Evolutionary conservation across 2,113 vertebrate species (phyloP).

Genomic region (Rhizomys pruinosus): DNA sequence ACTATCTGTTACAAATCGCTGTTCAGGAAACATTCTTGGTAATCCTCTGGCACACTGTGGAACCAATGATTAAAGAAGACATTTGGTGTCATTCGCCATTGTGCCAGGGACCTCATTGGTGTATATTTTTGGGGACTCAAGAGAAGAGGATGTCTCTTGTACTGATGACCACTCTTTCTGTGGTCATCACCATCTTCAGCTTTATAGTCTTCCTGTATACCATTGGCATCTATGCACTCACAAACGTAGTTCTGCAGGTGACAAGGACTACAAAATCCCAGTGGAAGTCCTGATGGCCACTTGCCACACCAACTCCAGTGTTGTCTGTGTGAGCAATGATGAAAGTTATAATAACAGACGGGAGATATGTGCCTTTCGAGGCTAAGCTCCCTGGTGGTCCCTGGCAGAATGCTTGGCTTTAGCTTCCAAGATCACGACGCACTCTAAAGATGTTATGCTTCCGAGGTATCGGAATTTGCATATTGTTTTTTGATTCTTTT

Average conservation of each 20-base stretch:
- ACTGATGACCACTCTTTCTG: constrained; percentile 76
- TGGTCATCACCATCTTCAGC: constrained; percentile 71
- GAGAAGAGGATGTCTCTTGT: constrained; percentile 83
- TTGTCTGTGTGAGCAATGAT: no score
- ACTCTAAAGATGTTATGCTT: no score
- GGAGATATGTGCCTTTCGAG: no score
- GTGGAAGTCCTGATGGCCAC: background rate
- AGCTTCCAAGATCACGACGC: no score
- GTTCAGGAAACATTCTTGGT: constrained; percentile 81
- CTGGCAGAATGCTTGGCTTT: no score
- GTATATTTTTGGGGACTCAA: constrained; percentile 59
- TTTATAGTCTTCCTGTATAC: constrained; percentile 76
- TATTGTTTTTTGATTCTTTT: no score
- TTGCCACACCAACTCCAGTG: no score
- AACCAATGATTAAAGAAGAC: constrained; percentile 64
- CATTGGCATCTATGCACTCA: background rate
- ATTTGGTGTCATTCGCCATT: background rate
- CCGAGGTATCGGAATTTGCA: no score
- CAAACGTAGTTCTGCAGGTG: background rate
- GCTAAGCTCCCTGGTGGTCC: no score
- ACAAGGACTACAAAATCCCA: background rate
- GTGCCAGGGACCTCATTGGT: constrained; percentile 67
- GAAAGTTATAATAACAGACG: no score
- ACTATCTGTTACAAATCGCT: constrained; percentile 73
- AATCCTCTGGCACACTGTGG: constrained; percentile 77